These are phyloP conservation scores for Subanguina moxae DNA, from an alignment of 1,140 invertebrate species.

Conservation along the genomic window DNA sequence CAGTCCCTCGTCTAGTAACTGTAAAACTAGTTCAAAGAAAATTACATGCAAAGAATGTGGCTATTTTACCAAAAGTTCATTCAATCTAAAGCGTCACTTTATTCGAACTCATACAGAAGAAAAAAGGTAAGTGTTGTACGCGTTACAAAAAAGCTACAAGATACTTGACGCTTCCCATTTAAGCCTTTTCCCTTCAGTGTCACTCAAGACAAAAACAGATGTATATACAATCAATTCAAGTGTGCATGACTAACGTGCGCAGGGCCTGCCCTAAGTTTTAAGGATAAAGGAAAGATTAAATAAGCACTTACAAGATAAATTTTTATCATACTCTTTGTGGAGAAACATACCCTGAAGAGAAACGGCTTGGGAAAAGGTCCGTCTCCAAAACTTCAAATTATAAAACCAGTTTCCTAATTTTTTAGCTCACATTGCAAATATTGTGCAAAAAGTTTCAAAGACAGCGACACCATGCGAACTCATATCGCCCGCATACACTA, in stretches of 20 bases:
- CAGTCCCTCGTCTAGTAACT: background rate
- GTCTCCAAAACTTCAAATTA: too few relatives aligned
- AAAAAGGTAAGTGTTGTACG: background rate
- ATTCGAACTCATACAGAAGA: background rate
- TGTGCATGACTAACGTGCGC: too few relatives aligned
- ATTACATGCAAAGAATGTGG: background rate
- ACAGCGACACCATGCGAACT: slow-evolving; percentile 4
- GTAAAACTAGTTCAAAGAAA: background rate
- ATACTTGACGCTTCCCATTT: too few relatives aligned
- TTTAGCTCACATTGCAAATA: background rate
- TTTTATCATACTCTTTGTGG: background rate
- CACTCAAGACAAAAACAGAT: too few relatives aligned
- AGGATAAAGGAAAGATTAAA: background rate
- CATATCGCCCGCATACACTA: background rate
- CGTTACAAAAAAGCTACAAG: too few relatives aligned
- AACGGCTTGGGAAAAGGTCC: too few relatives aligned
- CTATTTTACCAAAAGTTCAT: background rate
- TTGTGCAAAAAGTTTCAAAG: slow-evolving; percentile 10
- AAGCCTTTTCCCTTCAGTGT: too few relatives aligned
- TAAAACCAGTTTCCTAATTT: background rate
- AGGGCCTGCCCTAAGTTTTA: too few relatives aligned
- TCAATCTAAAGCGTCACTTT: background rate
- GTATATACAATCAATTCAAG: too few relatives aligned
- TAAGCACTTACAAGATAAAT: background rate
- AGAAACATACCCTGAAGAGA: too few relatives aligned